phyloP scores from a whole-genome alignment of 1,140 invertebrate genomes.

The Aphaenogaster rudis region DNA sequence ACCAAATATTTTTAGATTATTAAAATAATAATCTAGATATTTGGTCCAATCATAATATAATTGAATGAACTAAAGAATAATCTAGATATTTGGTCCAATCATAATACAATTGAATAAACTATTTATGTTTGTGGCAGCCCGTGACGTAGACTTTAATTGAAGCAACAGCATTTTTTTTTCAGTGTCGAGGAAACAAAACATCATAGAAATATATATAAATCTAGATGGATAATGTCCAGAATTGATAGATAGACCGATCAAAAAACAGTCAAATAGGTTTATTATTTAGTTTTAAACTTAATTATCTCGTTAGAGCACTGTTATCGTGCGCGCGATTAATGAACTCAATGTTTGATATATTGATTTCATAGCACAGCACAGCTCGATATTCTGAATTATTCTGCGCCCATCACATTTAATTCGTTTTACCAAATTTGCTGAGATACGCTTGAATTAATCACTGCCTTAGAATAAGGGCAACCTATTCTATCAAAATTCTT shows the following conservation, averaged over 20 bases:
- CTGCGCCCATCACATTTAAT: neutral
- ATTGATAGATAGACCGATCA: neutral
- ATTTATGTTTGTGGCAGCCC: no score
- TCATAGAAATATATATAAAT: neutral
- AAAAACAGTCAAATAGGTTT: neutral
- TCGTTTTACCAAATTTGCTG: constrained; percentile 5
- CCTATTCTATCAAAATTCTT: neutral
- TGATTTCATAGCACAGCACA: neutral
- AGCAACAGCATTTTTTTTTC: no score
- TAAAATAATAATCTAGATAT: no score
- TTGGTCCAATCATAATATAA: no score
- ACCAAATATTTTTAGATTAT: no score
- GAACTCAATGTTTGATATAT: constrained; percentile 12
- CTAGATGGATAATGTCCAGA: neutral
- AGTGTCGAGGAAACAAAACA: neutral
- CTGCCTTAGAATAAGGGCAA: neutral
- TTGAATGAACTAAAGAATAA: no score
- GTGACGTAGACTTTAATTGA: no score
- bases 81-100: no score
- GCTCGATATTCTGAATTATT: constrained; percentile 12
- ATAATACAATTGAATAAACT: no score
- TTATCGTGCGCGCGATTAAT: constrained; percentile 7
- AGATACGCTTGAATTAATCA: constrained; percentile 3
- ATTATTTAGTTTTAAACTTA: no score
- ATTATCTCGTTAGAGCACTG: no score